phyloP scores from a whole-genome alignment of 2,797 vertebrate genomes.

The Lates japonicus region DNA sequence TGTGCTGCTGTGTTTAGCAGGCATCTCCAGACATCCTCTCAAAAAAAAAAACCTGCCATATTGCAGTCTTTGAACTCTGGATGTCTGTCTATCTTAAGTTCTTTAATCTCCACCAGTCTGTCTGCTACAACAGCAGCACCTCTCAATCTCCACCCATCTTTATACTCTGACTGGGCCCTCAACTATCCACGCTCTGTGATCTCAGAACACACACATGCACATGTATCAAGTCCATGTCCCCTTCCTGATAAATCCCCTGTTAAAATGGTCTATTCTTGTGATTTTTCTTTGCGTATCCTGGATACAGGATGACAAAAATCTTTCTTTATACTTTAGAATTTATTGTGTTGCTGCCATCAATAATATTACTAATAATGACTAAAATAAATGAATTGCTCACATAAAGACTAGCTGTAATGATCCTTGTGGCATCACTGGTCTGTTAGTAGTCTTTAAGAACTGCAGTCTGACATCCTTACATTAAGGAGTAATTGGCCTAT shows the following conservation, averaged over 20 bases:
- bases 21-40: conserved; percentile 45
- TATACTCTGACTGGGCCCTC: conserved; percentile 68
- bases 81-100: conserved; percentile 73
- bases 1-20: conserved; percentile 24
- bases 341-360: not conserved
- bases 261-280: conserved; percentile 1
- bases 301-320: not conserved
- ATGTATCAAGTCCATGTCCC: conserved; percentile 22
- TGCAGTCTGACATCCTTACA: not conserved
- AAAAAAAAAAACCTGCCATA: conserved; percentile 4
- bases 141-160: conserved; percentile 75
- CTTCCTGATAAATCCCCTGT: conserved; percentile 9
- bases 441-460: not conserved
- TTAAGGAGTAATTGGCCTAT: not conserved
- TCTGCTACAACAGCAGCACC: conserved; percentile 70
- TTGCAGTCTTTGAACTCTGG: conserved; percentile 77
- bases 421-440: not conserved
- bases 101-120: conserved; percentile 78
- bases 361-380: not conserved
- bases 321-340: not conserved
- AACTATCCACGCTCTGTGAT: conserved; percentile 72
- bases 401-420: not conserved
- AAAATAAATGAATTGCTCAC: not conserved
- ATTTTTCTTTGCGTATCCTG: not conserved
- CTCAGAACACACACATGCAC: conserved; percentile 34